phyloP scores from a whole-genome alignment of 1,140 invertebrate species.

The Glossosoma conforme region DNA sequence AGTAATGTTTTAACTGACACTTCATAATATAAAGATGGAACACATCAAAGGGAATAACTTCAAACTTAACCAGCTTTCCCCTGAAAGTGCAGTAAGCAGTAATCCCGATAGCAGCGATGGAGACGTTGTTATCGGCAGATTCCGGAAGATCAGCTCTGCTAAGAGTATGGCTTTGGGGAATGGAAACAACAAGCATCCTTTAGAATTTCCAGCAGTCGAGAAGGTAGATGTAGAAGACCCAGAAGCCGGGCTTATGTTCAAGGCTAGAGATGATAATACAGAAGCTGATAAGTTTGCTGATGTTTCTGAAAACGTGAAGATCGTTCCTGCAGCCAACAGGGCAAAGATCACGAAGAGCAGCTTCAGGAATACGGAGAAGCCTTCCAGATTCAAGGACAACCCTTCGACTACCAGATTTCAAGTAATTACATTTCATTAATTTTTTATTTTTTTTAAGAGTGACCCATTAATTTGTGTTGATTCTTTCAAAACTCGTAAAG shows the following conservation, averaged over 20 bases:
- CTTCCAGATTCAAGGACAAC: slow-evolving; percentile 53
- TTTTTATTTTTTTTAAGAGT: too few relatives aligned
- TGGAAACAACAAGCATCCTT: slow-evolving; percentile 43
- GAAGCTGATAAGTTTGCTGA: slow-evolving; percentile 32
- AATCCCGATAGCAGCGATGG: slow-evolving; percentile 38
- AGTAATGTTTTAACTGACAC: slow-evolving; percentile 1
- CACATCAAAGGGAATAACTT: slow-evolving; percentile 6
- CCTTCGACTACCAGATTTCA: slow-evolving; percentile 56
- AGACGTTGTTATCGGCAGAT: slow-evolving; percentile 48
- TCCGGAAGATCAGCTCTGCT: slow-evolving; percentile 49
- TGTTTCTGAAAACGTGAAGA: slow-evolving; percentile 27
- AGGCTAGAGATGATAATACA: slow-evolving; percentile 32
- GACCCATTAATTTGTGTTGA: too few relatives aligned
- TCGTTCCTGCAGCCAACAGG: slow-evolving; percentile 29
- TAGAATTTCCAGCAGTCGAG: slow-evolving; percentile 32
- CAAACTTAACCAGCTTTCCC: slow-evolving; percentile 5
- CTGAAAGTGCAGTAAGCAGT: slow-evolving; percentile 1
- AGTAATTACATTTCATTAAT: too few relatives aligned
- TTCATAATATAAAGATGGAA: slow-evolving; percentile 18
- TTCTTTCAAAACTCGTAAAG: too few relatives aligned
- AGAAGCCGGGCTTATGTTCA: slow-evolving; percentile 43
- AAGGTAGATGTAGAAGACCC: slow-evolving; percentile 34
- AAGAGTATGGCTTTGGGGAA: slow-evolving; percentile 51
- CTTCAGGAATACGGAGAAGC: slow-evolving; percentile 56
- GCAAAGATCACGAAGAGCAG: slow-evolving; percentile 51